These are phyloP conservation scores for Trinorchestia longiramus DNA, from an alignment of 1,140 invertebrate genomes.

Conservation along the genomic window DNA sequence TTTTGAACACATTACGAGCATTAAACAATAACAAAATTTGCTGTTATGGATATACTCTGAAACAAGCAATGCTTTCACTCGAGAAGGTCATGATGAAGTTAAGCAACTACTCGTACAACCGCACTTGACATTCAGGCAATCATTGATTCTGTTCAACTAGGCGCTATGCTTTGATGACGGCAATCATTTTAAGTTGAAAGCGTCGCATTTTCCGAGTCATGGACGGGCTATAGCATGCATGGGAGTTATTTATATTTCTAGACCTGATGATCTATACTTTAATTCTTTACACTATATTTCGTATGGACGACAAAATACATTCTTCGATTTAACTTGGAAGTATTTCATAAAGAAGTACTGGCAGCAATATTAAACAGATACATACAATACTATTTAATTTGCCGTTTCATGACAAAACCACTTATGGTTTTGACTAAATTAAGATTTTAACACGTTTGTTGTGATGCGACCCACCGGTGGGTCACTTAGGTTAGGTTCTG, in stretches of 20 bases:
- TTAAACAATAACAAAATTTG: neutral
- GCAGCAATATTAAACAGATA: neutral
- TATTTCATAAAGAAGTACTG: neutral
- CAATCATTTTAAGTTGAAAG: neutral
- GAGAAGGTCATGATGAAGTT: neutral
- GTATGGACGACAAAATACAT: neutral
- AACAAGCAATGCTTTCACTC: neutral
- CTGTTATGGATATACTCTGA: neutral
- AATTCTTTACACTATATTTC: neutral
- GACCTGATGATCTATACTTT: neutral
- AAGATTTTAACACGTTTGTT: neutral
- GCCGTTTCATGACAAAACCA: neutral
- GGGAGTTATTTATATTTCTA: neutral
- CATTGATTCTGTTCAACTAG: neutral
- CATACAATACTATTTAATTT: neutral
- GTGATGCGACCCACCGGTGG: too few species aligned
- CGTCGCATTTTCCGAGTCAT: neutral
- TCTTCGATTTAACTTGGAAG: neutral
- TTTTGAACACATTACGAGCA: neutral
- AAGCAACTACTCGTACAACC: neutral
- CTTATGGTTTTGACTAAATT: neutral
- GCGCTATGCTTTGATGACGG: neutral
- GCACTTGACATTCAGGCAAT: neutral
- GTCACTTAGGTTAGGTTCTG: too few species aligned
- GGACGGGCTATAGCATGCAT: neutral